Evolutionary conservation across 2,797 vertebrate genomes (phyloP).

Genomic region (Premnoplex brunnescens): DNA sequence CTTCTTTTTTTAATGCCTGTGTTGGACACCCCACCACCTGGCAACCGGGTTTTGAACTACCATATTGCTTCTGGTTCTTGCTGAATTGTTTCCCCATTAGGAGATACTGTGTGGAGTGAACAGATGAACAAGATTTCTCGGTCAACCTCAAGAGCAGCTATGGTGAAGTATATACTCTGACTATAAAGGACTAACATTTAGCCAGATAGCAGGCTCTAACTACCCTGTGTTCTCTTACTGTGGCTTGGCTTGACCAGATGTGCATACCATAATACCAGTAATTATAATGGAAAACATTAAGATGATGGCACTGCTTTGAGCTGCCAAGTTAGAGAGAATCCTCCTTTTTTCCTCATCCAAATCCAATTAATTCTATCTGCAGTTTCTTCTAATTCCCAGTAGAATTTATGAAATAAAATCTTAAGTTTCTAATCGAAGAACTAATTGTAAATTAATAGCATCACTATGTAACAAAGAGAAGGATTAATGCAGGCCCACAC

Average conservation of each 20-base stretch:
- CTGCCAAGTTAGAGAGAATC: not conserved
- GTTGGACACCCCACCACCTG: not conserved
- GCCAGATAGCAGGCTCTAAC: not conserved
- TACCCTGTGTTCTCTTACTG: not conserved
- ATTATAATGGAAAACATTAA: not conserved
- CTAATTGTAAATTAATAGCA: conserved; percentile 45
- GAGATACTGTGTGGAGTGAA: not conserved
- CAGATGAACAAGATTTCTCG: not conserved
- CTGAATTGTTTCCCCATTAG: not conserved
- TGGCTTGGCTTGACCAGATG: not conserved
- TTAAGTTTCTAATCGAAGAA: conserved; percentile 41
- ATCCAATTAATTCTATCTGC: conserved; percentile 42
- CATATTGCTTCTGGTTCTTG: not conserved
- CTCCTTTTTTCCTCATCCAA: conserved; percentile 20
- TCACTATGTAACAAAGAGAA: not conserved
- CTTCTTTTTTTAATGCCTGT: not conserved
- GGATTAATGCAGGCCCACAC: conserved; percentile 47
- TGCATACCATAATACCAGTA: not conserved
- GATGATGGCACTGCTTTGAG: not conserved
- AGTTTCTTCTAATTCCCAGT: conserved; percentile 29
- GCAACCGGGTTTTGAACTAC: not conserved
- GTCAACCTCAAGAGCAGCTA: not conserved
- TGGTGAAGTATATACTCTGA: not conserved
- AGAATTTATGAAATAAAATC: conserved; percentile 47
- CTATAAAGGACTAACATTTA: not conserved